Conservation (phyloP, 2,888 invertebrate species). For the Ennomos erosarius region DNA sequence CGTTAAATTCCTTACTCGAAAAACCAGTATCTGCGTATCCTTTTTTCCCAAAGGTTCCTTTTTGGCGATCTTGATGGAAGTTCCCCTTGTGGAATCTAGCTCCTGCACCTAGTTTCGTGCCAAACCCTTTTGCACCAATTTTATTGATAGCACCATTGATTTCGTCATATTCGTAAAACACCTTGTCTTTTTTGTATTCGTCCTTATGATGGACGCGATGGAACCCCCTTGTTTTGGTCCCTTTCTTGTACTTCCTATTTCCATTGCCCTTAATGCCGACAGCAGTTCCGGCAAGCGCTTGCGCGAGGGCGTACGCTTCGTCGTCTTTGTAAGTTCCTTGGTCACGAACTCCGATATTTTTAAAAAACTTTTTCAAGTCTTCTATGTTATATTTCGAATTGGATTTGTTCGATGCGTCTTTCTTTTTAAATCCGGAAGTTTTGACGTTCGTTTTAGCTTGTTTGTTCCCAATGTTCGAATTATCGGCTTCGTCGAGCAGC, state of each 20-base stretch:
- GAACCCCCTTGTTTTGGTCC: conserved; percentile 84
- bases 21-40: conserved; percentile 81
- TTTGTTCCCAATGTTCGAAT: conserved; percentile 29
- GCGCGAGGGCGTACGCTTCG: conserved; percentile 68
- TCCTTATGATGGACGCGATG: conserved; percentile 86
- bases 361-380: conserved; percentile 66
- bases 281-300: conserved; percentile 67
- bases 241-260: conserved; percentile 81
- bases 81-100: conserved; percentile 68
- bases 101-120: conserved; percentile 73
- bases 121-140: conserved; percentile 77
- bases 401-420: conserved; percentile 54
- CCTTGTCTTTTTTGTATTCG: conserved; percentile 86
- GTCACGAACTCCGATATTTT: conserved; percentile 58
- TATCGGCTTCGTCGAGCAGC: conserved; percentile 53
- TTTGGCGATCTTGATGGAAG: conserved; percentile 70
- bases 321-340: conserved; percentile 67
- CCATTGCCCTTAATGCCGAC: conserved; percentile 72
- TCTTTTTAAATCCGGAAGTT: conserved; percentile 62
- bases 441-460: conserved; percentile 48
- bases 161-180: conserved; percentile 85
- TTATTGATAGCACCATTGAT: conserved; percentile 79
- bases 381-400: conserved; percentile 60
- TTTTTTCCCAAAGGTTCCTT: conserved; percentile 75
- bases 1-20: conserved; percentile 76